Base-by-base conservation (phyloP, 2,113 vertebrate genomes). In the Leptodactylus fuscus region DNA sequence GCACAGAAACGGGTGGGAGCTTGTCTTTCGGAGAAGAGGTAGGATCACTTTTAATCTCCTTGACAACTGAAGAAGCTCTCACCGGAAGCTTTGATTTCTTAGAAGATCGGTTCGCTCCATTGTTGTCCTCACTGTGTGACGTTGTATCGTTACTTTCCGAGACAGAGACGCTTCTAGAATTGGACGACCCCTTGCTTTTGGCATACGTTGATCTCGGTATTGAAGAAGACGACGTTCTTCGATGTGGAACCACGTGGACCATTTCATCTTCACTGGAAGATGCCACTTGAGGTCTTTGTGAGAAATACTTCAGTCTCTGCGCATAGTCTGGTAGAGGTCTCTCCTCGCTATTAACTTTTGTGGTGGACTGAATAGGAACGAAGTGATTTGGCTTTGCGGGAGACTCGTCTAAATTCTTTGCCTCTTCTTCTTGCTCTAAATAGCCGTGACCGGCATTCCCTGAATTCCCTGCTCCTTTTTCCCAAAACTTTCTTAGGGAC, bases 401-500 rank as follows among this genome's bases (percentile, higher is more conserved):
- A 1, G 34, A 11, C 18, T 80, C 75, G 2, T 87, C 51, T 0
- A 0, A 83, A 55, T 27, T 49, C 60, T 51, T 51, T n/a, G 34
- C 22, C 38, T 71, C 76, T 53, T 75, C 34, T 48, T 79, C 75
- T 44, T 70, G 15, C 22, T 86, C 67, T 10, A 49, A 32, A 13
- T 53, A 49, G 9, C 18, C 0, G 0, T 32, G 48, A 69, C 65
- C 2, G 5, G 41, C 82, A 1, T 0, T 81, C 1, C 9, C n/a
- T 24, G 48, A 55, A 1, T 48, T 24, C 3, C 89, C 91, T 0
- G 88, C 89, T 76, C 89, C 92, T 73, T 91, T 92, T 88, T 94
- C 93, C 93, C 93, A 94, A 11, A 94, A 94, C 48, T 82, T 87
- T 87, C 87, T 93, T 87, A 93, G 0, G 83, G 75, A 93, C 84